phyloP scores from a whole-genome alignment of 1,140 invertebrate genomes.

The Pseudomyrmex flavicornis region DNA sequence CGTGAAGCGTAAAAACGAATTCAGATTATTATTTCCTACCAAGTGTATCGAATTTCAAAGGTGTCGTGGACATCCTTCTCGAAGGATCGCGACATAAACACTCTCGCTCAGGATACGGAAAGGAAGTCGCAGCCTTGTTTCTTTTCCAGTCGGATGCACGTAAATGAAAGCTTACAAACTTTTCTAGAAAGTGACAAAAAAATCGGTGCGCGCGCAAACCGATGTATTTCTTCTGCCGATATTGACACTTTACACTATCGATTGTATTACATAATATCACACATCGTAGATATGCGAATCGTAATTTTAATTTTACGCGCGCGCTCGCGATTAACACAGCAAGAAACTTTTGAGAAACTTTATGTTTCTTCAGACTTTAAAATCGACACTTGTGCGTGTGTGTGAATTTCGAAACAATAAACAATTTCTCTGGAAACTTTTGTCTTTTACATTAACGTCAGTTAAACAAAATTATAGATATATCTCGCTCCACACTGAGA shows the following conservation, averaged over 20 bases:
- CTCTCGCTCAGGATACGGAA: constrained; percentile 4
- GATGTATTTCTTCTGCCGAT: not conserved
- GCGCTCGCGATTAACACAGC: not conserved
- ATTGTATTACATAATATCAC: constrained; percentile 14
- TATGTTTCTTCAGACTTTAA: not conserved
- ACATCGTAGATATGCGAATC: not conserved
- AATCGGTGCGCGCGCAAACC: no score
- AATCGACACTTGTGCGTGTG: not conserved
- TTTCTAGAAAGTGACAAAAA: not conserved
- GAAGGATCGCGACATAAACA: constrained; percentile 27
- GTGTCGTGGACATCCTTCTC: constrained; percentile 72
- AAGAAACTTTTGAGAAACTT: not conserved
- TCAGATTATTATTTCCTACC: constrained; percentile 51
- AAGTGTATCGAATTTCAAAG: constrained; percentile 70
- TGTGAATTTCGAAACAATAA: no score
- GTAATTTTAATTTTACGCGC: constrained; percentile 11
- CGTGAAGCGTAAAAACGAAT: not conserved
- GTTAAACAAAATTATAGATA: not conserved
- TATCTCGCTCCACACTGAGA: not conserved
- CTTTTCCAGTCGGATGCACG: not conserved
- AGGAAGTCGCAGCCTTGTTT: not conserved
- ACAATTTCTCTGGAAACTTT: not conserved
- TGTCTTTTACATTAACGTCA: not conserved
- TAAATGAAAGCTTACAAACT: not conserved
- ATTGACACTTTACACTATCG: not conserved